phyloP scores from a whole-genome alignment of 2,113 vertebrate genomes.

The Scatophagus argus region DNA sequence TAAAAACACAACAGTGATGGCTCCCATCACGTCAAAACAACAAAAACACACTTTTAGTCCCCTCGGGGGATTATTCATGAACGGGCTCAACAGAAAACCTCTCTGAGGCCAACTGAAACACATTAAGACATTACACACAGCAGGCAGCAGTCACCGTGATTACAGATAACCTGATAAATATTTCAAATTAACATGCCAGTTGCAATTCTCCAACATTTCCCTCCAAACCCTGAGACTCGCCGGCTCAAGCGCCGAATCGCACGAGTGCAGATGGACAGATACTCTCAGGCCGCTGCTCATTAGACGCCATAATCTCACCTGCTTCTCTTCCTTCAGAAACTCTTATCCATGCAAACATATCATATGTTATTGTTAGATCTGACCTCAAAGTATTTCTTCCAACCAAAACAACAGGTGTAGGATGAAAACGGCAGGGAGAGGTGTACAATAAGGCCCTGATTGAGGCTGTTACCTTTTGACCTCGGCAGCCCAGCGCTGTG shows the following conservation, averaged over 20 bases:
- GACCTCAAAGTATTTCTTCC: conserved; percentile 64
- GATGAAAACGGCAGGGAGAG: conserved; percentile 38
- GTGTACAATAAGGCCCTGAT: conserved; percentile 20
- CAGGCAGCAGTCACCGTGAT: conserved; percentile 29
- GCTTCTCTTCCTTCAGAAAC: conserved; percentile 50
- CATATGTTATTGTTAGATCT: conserved; percentile 55
- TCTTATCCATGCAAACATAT: conserved; percentile 63
- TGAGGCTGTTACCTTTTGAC: conserved; percentile 69
- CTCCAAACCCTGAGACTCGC: not conserved
- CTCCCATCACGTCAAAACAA: no score
- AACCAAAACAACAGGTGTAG: conserved; percentile 77
- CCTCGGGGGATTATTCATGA: conserved; percentile 2
- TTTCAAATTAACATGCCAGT: not conserved
- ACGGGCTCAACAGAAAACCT: conserved; percentile 1
- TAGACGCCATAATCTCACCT: conserved; percentile 49
- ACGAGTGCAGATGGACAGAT: not conserved
- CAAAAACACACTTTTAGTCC: no score
- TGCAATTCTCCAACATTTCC: not conserved
- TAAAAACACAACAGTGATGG: no score
- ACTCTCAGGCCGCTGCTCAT: conserved; percentile 26
- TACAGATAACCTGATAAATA: conserved; percentile 21
- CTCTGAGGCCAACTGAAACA: conserved; percentile 26
- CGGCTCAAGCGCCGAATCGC: not conserved
- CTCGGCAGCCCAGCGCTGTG: conserved; percentile 17
- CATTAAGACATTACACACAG: conserved; percentile 18